These are phyloP conservation scores for Atractosteus spatula DNA, from an alignment of 2,113 vertebrate species.

Conservation along the genomic window DNA sequence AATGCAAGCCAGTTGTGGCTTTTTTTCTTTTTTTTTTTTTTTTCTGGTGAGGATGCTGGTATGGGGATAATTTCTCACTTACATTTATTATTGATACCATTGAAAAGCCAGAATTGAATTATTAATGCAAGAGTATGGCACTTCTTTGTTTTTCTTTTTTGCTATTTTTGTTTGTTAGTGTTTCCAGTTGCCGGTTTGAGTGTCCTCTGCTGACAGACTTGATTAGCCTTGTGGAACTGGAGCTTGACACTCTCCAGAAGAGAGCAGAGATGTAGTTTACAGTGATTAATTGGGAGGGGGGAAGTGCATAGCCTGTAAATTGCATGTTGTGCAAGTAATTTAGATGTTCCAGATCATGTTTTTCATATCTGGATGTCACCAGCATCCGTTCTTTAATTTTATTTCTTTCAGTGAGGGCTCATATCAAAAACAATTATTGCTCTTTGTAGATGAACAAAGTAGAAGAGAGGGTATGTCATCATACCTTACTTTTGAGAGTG, in stretches of 20 bases:
- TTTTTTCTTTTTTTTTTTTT: slow-evolving; percentile 7
- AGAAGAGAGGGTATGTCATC: no score
- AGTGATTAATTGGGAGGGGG: background rate
- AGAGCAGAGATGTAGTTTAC: no score
- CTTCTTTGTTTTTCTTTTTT: background rate
- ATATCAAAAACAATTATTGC: no score
- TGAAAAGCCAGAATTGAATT: slow-evolving; percentile 18
- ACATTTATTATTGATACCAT: slow-evolving; percentile 26
- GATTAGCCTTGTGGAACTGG: no score
- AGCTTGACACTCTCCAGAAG: no score
- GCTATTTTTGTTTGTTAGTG: background rate
- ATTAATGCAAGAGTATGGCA: slow-evolving; percentile 15
- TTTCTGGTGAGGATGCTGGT: background rate
- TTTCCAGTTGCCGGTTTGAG: background rate
- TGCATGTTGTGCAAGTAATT: background rate
- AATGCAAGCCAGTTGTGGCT: background rate
- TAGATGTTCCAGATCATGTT: background rate
- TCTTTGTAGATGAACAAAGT: no score
- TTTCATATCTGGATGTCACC: background rate
- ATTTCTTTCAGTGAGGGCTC: no score
- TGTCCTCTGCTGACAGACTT: background rate
- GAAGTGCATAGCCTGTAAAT: background rate
- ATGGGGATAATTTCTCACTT: slow-evolving; percentile 10
- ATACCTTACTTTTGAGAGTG: no score
- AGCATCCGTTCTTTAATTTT: no score